Percentiles rank a stretch among this genome's conserved stretches.
Evolutionary conservation across 2,888 invertebrate genomes (phyloP).

Genomic region (Morpho helenor): DNA sequence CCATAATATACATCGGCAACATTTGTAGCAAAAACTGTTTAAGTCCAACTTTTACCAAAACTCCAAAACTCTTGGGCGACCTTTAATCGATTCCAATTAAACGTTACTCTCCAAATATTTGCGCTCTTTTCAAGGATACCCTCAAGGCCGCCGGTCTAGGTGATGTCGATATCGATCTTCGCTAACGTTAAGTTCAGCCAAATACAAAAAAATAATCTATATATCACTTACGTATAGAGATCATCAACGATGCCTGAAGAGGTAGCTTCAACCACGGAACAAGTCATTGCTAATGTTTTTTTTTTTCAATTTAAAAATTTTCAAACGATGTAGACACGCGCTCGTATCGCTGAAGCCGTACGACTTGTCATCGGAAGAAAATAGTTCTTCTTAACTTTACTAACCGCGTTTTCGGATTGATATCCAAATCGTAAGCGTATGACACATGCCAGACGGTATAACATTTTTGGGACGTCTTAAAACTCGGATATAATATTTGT

Average conservation of each 20-base stretch:
- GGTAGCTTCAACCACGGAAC: slow-evolving; percentile 52
- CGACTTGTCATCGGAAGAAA: slow-evolving; percentile 18
- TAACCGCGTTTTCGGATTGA: slow-evolving; percentile 39
- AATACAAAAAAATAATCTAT: slow-evolving; percentile 1
- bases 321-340: not conserved
- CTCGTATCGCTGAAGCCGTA: not conserved
- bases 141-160: slow-evolving; percentile 15
- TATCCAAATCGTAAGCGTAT: slow-evolving; percentile 40
- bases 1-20: too few species aligned
- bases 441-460: slow-evolving; percentile 19
- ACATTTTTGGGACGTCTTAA: slow-evolving; percentile 27
- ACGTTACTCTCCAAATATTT: too few species aligned
- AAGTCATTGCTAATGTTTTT: slow-evolving; percentile 38
- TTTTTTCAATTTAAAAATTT: not conserved
- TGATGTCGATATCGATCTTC: slow-evolving; percentile 17
- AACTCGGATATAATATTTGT: too few species aligned
- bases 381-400: slow-evolving; percentile 27
- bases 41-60: too few species aligned
- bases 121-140: slow-evolving; percentile 6
- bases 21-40: too few species aligned
- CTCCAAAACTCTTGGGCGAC: not conserved
- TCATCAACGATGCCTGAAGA: slow-evolving; percentile 55
- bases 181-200: not conserved
- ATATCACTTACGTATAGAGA: slow-evolving; percentile 56
- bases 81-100: slow-evolving; percentile 11